A percentile compares a stretch with the other conserved stretches of the same genome.
These are phyloP conservation scores for Burhinus oedicnemus DNA, from an alignment of 2,113 vertebrate genomes.

Conservation along the genomic window DNA sequence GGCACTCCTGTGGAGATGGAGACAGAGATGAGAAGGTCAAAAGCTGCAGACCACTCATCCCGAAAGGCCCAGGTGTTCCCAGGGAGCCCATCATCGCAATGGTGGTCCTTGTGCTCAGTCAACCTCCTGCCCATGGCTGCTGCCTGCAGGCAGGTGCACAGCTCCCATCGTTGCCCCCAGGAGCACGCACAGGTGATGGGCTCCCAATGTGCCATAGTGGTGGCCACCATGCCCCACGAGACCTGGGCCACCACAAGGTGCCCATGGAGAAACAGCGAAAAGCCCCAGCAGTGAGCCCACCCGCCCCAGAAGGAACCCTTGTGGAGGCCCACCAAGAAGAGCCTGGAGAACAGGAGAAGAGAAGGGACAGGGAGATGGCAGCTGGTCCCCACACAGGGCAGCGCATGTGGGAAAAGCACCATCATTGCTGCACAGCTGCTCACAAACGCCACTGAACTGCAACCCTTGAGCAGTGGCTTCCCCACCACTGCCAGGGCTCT, in stretches of 20 bases:
- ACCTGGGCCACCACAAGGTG: background rate
- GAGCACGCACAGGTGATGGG: background rate
- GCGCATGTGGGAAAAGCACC: fast-evolving
- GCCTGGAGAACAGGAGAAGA: background rate
- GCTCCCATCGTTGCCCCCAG: fast-evolving
- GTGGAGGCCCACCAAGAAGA: background rate
- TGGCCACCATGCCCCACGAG: background rate
- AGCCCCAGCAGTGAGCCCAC: fast-evolving
- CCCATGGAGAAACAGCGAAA: background rate
- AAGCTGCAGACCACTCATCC: background rate
- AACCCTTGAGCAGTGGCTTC: background rate
- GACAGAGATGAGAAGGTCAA: background rate
- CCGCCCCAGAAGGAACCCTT: background rate
- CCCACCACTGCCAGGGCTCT: fast-evolving
- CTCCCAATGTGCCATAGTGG: background rate
- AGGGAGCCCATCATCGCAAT: background rate
- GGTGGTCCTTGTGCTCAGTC: fast-evolving
- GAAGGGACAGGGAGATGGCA: background rate
- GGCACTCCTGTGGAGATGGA: conserved; percentile 52
- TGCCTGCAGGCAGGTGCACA: background rate
- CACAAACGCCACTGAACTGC: background rate
- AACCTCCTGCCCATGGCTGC: background rate
- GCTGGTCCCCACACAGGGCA: fast-evolving
- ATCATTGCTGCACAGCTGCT: background rate
- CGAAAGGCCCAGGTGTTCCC: background rate